Percentiles rank a stretch among this genome's conserved stretches.
Evolutionary conservation across 2,113 vertebrate genomes (phyloP).

Genomic region (Engraulis encrasicolus): DNA sequence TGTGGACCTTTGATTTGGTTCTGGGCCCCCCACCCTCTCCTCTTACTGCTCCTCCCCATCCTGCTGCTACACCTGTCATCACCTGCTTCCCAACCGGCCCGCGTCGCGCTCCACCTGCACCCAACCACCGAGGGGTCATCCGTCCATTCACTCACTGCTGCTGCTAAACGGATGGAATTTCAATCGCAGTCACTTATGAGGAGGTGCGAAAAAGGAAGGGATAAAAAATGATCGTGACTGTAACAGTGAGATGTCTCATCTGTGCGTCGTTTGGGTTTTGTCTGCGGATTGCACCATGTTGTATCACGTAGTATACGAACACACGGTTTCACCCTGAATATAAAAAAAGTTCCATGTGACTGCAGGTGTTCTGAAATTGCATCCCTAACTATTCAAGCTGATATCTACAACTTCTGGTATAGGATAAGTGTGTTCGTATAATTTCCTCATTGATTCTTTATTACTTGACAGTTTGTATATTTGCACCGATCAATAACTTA

Average conservation of each 20-base stretch:
- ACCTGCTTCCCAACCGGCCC: neutral
- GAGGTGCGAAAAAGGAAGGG: neutral
- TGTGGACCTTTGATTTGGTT: too few species aligned
- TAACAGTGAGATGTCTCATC: neutral
- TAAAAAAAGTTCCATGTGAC: neutral
- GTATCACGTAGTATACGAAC: neutral
- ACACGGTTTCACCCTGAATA: neutral
- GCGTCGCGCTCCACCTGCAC: conserved; percentile 31
- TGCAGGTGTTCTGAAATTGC: neutral
- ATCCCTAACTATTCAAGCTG: neutral
- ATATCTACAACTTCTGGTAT: neutral
- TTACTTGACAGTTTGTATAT: neutral
- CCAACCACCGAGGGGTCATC: neutral
- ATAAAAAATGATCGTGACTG: neutral
- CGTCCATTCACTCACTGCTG: neutral
- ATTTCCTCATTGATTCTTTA: neutral
- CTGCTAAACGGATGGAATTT: conserved; percentile 18
- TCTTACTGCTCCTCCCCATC: neutral
- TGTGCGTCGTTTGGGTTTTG: neutral
- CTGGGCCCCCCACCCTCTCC: too few species aligned
- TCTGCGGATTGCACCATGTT: neutral
- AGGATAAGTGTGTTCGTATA: neutral
- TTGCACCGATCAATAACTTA: neutral
- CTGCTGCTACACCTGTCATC: conserved; percentile 28
- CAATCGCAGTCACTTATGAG: neutral